Base-by-base conservation (phyloP, 37 sponge, comb jelly and placozoan genomes). In the Chondrosia reniformis region DNA sequence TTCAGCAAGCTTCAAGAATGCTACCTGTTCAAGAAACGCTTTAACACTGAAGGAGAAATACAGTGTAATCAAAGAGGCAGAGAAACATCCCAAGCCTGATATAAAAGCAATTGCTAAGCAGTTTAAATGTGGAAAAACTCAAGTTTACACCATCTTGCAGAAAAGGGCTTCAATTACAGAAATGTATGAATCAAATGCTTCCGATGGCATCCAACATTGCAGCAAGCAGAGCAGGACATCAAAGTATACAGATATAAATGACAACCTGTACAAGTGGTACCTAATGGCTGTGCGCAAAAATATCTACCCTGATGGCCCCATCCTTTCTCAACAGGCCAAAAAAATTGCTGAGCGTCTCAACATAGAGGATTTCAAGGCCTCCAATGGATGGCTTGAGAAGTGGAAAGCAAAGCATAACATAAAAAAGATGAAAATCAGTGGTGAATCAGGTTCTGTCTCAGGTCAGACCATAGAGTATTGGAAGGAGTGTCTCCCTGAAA, bases 391-490 rank as follows among this genome's bases (percentile, higher is more conserved):
- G 82, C 10, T 87, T 22, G 79, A 77, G 34, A 81, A 76, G 28
- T 84, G 92, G 92, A 87, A 87, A 67, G 55, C 30, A 55, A 57
- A 75, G 36, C 63, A 79, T 41, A 84, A 91, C 76, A 27, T 87
- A 9, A 86, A n/a, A 56, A 46, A 84, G 71, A 19, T 87, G 30
- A 82, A 28, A 31, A 85, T 88, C 32, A 59, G 89, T 85, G 87
- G 87, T 12, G 87, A 87, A 64, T 81, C 87, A 71, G 87, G 78
- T 33, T 76, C 74, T 74, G 81, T 85, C 15, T 38, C 72, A 9
- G 81, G 81, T 38, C 63, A 74, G 45, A 85, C 76, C 15, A 73
- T 80, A 42, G 76, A 80, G 7, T 80, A 63, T 0, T 85, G 86
- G 86, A 85, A 85, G 63, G 81, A 85, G 81, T 10, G 86, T 31